These are phyloP conservation scores for Mechanitis mazaeus DNA, from an alignment of 2,888 invertebrate species.

Conservation along the genomic window DNA sequence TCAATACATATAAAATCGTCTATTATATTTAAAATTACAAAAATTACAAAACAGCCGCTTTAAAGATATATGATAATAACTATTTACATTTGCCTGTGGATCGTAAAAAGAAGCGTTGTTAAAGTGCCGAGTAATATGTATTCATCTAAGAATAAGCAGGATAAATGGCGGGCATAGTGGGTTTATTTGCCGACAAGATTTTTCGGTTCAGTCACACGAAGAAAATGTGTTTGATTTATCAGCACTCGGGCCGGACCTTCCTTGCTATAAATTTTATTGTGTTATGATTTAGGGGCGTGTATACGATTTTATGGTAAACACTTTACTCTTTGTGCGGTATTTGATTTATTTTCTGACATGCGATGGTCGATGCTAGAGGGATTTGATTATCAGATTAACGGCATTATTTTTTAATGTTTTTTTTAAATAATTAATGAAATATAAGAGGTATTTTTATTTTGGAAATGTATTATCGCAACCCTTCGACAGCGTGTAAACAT, in stretches of 20 bases:
- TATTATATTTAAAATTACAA: not conserved
- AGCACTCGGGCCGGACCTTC: slow-evolving; percentile 75
- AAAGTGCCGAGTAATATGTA: slow-evolving; percentile 28
- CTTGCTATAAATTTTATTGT: slow-evolving; percentile 75
- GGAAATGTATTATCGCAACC: not conserved
- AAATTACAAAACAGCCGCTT: no score
- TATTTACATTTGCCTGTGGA: not conserved
- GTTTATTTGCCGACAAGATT: slow-evolving; percentile 68
- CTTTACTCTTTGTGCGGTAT: slow-evolving; percentile 66
- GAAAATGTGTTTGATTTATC: slow-evolving; percentile 74
- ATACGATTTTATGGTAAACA: slow-evolving; percentile 75
- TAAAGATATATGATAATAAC: no score
- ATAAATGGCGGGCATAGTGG: slow-evolving; percentile 50
- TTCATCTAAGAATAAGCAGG: slow-evolving; percentile 38
- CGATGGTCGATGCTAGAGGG: slow-evolving; percentile 37
- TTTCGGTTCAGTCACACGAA: slow-evolving; percentile 67
- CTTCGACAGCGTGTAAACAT: slow-evolving; percentile 1
- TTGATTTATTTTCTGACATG: slow-evolving; percentile 57
- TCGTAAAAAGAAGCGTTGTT: slow-evolving; percentile 12
- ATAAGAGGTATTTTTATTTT: not conserved
- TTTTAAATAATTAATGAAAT: not conserved
- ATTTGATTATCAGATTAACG: slow-evolving; percentile 22
- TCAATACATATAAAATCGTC: no score
- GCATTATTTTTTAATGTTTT: not conserved
- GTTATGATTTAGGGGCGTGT: slow-evolving; percentile 73